A percentile compares a stretch with the other conserved stretches of the same genome.
Evolutionary conservation across 2,888 invertebrate species (phyloP).

Genomic region (Ornithoptera alexandrae): DNA sequence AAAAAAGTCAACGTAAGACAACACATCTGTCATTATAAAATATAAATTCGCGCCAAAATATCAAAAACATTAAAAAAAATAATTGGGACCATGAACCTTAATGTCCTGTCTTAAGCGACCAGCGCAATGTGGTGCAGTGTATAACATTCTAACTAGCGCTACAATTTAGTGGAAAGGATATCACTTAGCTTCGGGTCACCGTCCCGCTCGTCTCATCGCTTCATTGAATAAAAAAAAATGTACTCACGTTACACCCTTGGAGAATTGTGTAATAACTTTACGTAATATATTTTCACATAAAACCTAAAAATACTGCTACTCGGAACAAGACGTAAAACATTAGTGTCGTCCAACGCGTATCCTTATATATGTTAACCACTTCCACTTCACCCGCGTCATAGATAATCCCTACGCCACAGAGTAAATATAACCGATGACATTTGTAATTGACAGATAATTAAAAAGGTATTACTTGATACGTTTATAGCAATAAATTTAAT

Average conservation of each 20-base stretch:
- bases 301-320: not conserved
- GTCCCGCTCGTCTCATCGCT: no score
- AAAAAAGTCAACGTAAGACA: no score
- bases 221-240: not conserved
- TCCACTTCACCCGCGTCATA: constrained; percentile 18
- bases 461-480: no score
- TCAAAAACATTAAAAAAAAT: not conserved
- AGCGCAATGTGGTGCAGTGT: no score
- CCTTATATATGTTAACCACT: constrained; percentile 11
- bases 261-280: not conserved
- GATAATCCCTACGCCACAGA: constrained; percentile 16
- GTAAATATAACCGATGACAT: constrained; percentile 2
- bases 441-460: not conserved
- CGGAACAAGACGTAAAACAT: constrained; percentile 8
- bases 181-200: no score
- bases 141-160: no score
- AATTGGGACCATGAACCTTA: no score
- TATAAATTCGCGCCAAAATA: not conserved
- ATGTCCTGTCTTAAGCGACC: no score
- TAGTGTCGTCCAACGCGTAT: constrained; percentile 12
- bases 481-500: no score
- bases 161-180: no score
- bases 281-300: no score
- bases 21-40: no score
- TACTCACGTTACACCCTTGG: constrained; percentile 11